phyloP scores from a whole-genome alignment of 2,888 invertebrate species.

The Rhaphigaster nebulosa region DNA sequence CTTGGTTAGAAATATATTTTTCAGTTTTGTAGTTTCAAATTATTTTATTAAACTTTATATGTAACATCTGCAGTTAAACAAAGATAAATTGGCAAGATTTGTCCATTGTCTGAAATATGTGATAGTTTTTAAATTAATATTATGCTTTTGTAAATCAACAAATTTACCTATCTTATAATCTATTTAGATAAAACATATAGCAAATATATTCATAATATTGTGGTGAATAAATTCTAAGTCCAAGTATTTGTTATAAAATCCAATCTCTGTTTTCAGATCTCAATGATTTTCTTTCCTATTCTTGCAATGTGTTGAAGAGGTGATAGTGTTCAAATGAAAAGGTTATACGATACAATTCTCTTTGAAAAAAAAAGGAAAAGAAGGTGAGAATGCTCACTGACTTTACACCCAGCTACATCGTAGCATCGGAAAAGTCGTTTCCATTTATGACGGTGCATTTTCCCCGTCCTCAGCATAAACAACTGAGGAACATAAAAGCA shows the following conservation, averaged over 20 bases:
- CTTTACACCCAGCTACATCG: not conserved
- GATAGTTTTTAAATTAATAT: no score
- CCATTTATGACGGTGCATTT: conserved; percentile 15
- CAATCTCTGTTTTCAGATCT: not conserved
- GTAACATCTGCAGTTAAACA: no score
- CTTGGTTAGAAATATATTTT: no score
- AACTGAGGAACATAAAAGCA: not conserved
- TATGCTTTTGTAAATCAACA: no score
- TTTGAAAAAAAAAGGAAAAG: not conserved
- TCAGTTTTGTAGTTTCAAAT: no score
- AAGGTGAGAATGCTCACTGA: not conserved
- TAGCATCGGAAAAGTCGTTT: not conserved
- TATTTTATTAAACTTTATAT: no score
- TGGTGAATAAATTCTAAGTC: not conserved
- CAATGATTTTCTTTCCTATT: not conserved
- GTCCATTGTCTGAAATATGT: no score
- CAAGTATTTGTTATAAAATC: not conserved
- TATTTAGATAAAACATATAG: no score
- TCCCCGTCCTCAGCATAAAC: not conserved
- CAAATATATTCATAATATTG: not conserved
- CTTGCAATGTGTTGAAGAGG: not conserved
- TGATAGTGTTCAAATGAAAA: not conserved
- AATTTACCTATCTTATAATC: no score
- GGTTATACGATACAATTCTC: not conserved
- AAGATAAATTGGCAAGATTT: no score